These are phyloP conservation scores for Rhamnusium bicolor DNA, from an alignment of 2,888 invertebrate genomes.

Conservation along the genomic window DNA sequence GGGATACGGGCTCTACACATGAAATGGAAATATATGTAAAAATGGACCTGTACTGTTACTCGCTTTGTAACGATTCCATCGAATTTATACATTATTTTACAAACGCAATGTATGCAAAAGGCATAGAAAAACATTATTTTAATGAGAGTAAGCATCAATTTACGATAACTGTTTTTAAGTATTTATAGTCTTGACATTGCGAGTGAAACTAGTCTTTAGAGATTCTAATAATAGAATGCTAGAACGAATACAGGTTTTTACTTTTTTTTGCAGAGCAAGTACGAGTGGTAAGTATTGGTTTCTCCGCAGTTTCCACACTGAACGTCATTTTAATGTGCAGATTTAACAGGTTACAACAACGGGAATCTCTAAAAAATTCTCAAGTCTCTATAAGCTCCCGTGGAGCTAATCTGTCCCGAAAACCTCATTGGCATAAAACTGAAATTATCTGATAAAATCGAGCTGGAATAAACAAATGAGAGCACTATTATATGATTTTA, in stretches of 20 bases:
- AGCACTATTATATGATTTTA: slow-evolving; percentile 1
- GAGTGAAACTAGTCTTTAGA: neutral
- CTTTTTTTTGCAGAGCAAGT: neutral
- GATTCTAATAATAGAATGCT: neutral
- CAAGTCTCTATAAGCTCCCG: neutral
- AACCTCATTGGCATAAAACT: neutral
- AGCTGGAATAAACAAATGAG: neutral
- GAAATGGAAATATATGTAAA: too few relatives aligned
- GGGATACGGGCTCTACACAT: too few relatives aligned
- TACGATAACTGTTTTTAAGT: too few relatives aligned
- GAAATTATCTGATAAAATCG: neutral
- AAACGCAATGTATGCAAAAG: too few relatives aligned
- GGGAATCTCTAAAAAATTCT: neutral
- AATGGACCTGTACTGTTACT: too few relatives aligned
- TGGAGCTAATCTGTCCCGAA: neutral
- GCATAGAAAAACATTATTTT: neutral
- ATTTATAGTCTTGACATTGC: neutral
- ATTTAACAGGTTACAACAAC: neutral
- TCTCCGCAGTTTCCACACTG: neutral
- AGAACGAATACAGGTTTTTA: neutral
- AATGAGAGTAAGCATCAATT: neutral
- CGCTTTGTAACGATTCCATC: too few relatives aligned
- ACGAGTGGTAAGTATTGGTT: neutral
- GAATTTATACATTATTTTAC: too few relatives aligned
- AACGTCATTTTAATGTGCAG: neutral